Percentiles rank a stretch among this genome's conserved stretches.
phyloP scores from a whole-genome alignment of 2,113 vertebrate species.

The Pygoscelis adeliae region DNA sequence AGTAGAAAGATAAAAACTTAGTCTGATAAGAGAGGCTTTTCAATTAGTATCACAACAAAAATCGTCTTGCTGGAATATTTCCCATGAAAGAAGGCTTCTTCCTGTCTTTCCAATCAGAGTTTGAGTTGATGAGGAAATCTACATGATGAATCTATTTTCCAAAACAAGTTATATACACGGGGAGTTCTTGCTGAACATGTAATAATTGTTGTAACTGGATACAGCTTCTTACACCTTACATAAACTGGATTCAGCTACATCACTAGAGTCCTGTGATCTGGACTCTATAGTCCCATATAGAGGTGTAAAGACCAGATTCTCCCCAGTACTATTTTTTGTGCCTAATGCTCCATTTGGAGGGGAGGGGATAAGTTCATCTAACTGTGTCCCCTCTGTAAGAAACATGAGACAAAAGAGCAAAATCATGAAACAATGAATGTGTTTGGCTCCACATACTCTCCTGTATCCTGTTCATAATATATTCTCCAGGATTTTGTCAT shows the following conservation, averaged over 20 bases:
- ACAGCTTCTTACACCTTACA: neutral
- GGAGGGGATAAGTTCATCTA: neutral
- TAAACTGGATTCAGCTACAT: neutral
- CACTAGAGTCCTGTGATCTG: neutral
- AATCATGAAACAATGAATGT: neutral
- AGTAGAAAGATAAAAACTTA: neutral
- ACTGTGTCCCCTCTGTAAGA: neutral
- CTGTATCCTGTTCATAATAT: neutral
- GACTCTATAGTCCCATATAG: neutral
- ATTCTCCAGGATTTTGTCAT: neutral
- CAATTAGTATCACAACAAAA: neutral
- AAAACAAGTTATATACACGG: neutral
- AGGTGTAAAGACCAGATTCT: neutral
- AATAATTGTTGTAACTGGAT: neutral
- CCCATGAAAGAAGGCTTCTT: neutral
- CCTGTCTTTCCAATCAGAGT: neutral
- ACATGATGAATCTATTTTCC: neutral
- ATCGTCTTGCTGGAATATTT: neutral
- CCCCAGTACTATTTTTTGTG: neutral
- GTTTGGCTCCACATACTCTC: neutral
- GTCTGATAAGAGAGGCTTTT: neutral
- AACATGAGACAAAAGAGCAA: neutral
- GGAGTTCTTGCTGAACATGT: neutral
- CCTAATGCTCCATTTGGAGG: neutral
- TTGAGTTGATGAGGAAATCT: neutral